Conservation (phyloP, 1,140 invertebrate genomes). For the Lysiphlebus fabarum region DNA sequence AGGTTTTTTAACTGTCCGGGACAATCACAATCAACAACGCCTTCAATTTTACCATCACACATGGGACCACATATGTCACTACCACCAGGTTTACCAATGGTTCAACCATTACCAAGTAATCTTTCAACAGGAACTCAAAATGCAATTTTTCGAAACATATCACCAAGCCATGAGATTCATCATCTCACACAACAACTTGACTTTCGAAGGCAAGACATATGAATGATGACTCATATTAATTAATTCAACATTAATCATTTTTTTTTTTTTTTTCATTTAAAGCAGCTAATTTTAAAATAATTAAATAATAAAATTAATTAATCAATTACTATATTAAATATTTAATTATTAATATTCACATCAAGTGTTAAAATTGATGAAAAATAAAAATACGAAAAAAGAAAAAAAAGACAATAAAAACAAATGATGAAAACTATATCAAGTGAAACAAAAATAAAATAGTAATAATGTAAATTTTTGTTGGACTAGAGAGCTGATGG, state of each 20-base stretch:
- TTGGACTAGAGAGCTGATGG: constrained; percentile 30
- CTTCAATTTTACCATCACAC: constrained; percentile 43
- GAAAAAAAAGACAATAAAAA: too few relatives aligned
- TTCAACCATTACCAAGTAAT: constrained; percentile 45
- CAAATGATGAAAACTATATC: neutral
- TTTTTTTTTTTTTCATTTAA: neutral
- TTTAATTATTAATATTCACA: constrained; percentile 1
- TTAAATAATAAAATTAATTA: neutral
- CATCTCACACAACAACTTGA: constrained; percentile 42
- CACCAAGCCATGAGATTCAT: constrained; percentile 35
- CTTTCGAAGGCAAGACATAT: constrained; percentile 43
- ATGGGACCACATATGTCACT: constrained; percentile 39
- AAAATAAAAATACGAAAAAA: constrained; percentile 8
- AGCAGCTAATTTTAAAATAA: too few relatives aligned
- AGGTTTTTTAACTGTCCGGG: constrained; percentile 61
- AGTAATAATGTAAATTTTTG: constrained; percentile 19
- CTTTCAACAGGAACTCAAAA: constrained; percentile 37
- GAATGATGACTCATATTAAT: constrained; percentile 18
- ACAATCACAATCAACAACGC: constrained; percentile 40
- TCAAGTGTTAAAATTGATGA: neutral
- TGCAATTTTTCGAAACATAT: constrained; percentile 40
- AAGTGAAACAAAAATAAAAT: constrained; percentile 5
- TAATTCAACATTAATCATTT: constrained; percentile 15
- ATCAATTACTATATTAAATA: constrained; percentile 4
- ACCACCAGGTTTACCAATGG: constrained; percentile 44